Base-by-base conservation (phyloP, 2,888 invertebrate genomes). In the Conchocele bisecta region DNA sequence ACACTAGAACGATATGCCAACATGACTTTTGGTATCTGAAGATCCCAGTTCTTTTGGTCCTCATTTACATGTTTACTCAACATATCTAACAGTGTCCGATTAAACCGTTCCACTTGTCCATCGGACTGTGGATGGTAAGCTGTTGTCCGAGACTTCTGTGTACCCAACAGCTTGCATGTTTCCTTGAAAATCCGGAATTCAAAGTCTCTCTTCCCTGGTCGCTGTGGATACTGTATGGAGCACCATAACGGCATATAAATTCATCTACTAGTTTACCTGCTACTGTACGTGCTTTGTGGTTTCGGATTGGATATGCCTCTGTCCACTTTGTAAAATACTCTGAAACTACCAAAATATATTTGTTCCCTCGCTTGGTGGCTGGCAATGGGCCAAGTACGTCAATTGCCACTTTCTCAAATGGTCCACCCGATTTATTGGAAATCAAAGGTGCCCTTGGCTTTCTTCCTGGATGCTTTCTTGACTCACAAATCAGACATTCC, bases 311-410 rank as follows among this genome's bases (percentile, higher is more conserved):
- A 29, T 28, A 54, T n/a, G 56, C 28, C 35, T 64, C 64, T 35
- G 39, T 54, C 57, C 64, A 57, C 42, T 64, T 64, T 11, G 64
- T 64, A n/a, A 57, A 65, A 48, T 57, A 56, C 28, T 57, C 46
- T 7, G 31, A 29, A 2, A 39, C 26, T 26, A 57, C 65, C 35
- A 65, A 46, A 9, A 65, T 46, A 11, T 65, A 57, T 13, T 29
- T 56, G 24, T 65, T 56, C 4, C 65, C 41, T 2, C 24, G n/a
- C 9, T 56, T 22, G 6, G 57, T 41, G 28, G 5, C 35, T 29
- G 31, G 48, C 11, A 57, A n/a, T 15, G 57, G 65, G 17, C 65
- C 65, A 24, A 57, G 31, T 9, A 57, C 46, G 33, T 64, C 48
- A 11, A 39, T 26, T 17, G 64, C 39, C 13, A 64, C 28, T 15